Percentiles rank a stretch among this genome's conserved stretches.
phyloP scores from a whole-genome alignment of 2,888 invertebrate genomes.

The Himalopsyche anomala region DNA sequence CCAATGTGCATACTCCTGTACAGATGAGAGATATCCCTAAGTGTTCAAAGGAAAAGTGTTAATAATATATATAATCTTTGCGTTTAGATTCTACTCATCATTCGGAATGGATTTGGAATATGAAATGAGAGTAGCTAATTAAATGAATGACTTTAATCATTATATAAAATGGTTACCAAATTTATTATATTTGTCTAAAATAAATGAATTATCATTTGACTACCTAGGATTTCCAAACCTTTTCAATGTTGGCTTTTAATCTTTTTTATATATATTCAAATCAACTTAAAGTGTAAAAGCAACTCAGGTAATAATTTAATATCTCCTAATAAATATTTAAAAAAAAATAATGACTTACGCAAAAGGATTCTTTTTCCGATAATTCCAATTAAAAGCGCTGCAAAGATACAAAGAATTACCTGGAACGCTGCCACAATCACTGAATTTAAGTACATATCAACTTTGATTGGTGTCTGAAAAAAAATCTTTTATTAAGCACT shows the following conservation, averaged over 20 bases:
- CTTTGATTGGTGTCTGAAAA: slow-evolving; percentile 68
- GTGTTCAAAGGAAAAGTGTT: neutral
- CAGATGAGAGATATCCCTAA: slow-evolving; percentile 13
- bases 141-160: no score
- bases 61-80: neutral
- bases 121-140: no score
- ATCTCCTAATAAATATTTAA: neutral
- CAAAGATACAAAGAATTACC: slow-evolving; percentile 71
- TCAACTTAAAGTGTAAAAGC: neutral
- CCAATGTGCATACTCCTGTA: slow-evolving; percentile 74
- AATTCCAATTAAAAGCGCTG: slow-evolving; percentile 71
- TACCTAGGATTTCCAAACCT: no score
- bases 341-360: slow-evolving; percentile 68
- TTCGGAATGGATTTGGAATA: neutral
- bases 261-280: neutral
- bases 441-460: slow-evolving; percentile 73
- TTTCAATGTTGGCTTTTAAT: no score
- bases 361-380: slow-evolving; percentile 73
- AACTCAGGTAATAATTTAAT: neutral
- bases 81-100: neutral
- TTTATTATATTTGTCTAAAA: no score
- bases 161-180: no score
- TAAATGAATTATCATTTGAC: no score
- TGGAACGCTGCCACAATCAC: slow-evolving; percentile 72
- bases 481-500: neutral